Evolutionary conservation across 2,888 invertebrate genomes (phyloP).

Genomic region (Pheosia gnoma): DNA sequence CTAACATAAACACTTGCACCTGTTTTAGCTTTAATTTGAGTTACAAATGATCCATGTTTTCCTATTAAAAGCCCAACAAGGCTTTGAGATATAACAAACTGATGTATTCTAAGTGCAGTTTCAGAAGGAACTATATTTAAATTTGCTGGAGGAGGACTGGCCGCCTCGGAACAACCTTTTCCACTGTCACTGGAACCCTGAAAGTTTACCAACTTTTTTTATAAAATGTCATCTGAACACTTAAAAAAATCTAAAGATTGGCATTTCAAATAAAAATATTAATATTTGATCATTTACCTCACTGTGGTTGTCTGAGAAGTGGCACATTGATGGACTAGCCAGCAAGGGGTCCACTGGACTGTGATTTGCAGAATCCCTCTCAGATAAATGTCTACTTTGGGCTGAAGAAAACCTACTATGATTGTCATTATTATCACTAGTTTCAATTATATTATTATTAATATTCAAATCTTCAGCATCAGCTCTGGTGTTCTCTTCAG

Average conservation of each 20-base stretch:
- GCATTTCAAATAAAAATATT: neutral
- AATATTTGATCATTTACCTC: conserved; percentile 73
- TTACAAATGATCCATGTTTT: conserved; percentile 91
- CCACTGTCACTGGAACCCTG: conserved; percentile 93
- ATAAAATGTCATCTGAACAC: neutral
- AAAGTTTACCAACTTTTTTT: conserved; percentile 32
- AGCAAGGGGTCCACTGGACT: conserved; percentile 89
- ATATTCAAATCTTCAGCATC: conserved; percentile 61
- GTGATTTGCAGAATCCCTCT: conserved; percentile 90
- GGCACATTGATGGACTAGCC: conserved; percentile 87
- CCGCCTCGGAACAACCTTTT: conserved; percentile 90
- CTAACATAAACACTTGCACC: conserved; percentile 92
- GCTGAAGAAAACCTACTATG: conserved; percentile 66
- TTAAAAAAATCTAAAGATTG: neutral
- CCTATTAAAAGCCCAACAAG: conserved; percentile 95
- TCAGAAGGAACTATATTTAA: conserved; percentile 78
- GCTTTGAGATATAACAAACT: conserved; percentile 89
- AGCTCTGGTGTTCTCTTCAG: conserved; percentile 50
- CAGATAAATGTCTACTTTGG: conserved; percentile 70
- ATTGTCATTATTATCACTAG: conserved; percentile 65
- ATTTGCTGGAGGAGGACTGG: conserved; percentile 87
- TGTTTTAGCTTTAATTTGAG: conserved; percentile 90
- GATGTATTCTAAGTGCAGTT: conserved; percentile 83
- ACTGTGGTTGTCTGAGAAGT: conserved; percentile 88
- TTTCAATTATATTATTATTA: conserved; percentile 62